Percentiles rank a stretch among this genome's conserved stretches.
Conservation (phyloP, 2,888 invertebrate species). For the Abrostola tripartita region DNA sequence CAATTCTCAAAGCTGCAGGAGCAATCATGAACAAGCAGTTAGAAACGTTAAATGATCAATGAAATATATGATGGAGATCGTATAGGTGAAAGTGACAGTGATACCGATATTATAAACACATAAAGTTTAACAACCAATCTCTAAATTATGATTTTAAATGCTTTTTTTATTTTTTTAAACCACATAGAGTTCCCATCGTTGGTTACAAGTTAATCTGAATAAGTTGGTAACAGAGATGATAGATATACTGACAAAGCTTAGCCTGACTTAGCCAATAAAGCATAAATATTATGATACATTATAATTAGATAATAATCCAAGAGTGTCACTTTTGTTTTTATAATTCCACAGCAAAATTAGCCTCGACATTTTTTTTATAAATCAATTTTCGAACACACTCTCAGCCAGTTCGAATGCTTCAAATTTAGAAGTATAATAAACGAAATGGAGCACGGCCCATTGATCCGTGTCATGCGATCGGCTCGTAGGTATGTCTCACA, state of each 20-base stretch:
- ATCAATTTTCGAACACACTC: slow-evolving; percentile 29
- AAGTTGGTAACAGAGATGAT: no score
- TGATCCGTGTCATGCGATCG: slow-evolving; percentile 77
- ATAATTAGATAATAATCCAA: no score
- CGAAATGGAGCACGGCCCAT: slow-evolving; percentile 71
- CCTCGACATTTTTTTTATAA: slow-evolving; percentile 2
- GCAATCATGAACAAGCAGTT: slow-evolving; percentile 29
- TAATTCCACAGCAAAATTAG: neutral
- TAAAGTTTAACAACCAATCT: neutral
- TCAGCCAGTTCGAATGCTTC: slow-evolving; percentile 40
- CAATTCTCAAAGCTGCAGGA: slow-evolving; percentile 16
- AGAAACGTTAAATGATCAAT: slow-evolving; percentile 27
- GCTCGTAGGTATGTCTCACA: slow-evolving; percentile 68
- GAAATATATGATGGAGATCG: slow-evolving; percentile 7
- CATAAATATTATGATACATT: no score
- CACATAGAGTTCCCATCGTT: neutral
- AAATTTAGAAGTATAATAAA: slow-evolving; percentile 66
- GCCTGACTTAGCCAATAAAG: no score
- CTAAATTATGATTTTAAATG: neutral
- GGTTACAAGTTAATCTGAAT: neutral
- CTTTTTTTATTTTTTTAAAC: neutral
- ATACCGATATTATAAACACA: neutral
- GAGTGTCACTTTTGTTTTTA: neutral
- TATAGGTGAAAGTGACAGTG: slow-evolving; percentile 21
- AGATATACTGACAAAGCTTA: no score